phyloP scores from a whole-genome alignment of 2,113 vertebrate genomes.

The Cairina moschata region DNA sequence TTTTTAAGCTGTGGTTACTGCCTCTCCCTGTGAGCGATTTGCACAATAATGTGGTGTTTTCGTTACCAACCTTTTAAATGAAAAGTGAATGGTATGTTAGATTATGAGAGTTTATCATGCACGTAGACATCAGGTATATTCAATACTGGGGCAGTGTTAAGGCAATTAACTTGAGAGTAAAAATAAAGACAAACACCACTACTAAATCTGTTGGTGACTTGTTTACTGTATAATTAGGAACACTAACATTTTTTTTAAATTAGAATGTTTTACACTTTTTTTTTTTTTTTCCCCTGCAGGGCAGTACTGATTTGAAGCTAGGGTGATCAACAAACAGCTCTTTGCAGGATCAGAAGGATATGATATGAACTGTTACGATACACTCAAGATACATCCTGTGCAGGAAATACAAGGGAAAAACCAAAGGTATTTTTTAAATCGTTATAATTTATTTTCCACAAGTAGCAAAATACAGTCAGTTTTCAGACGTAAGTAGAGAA shows the following conservation, averaged over 20 bases:
- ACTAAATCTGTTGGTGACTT: not conserved
- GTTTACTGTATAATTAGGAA: not conserved
- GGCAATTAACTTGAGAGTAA: not conserved
- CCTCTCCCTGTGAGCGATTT: not conserved
- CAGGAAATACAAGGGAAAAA: not conserved
- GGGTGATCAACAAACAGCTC: not conserved
- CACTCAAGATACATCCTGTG: fast-evolving
- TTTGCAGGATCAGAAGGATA: not conserved
- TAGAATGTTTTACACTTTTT: not conserved
- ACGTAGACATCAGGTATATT: not conserved
- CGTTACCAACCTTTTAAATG: not conserved
- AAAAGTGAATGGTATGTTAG: not conserved
- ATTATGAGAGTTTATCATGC: not conserved
- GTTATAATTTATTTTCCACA: constrained; percentile 34
- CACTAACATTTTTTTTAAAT: not conserved
- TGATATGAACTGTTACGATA: not conserved
- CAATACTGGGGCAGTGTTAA: not conserved
- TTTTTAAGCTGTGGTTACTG: not conserved
- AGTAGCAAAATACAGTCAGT: not conserved
- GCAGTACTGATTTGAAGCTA: not conserved
- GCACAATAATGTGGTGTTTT: not conserved
- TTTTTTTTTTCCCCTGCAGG: not conserved
- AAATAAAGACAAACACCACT: not conserved
- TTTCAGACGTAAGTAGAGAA: not conserved
- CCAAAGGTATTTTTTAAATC: not conserved